Conservation (phyloP, 2,113 vertebrate species). For the Puffinus mauretanicus region DNA sequence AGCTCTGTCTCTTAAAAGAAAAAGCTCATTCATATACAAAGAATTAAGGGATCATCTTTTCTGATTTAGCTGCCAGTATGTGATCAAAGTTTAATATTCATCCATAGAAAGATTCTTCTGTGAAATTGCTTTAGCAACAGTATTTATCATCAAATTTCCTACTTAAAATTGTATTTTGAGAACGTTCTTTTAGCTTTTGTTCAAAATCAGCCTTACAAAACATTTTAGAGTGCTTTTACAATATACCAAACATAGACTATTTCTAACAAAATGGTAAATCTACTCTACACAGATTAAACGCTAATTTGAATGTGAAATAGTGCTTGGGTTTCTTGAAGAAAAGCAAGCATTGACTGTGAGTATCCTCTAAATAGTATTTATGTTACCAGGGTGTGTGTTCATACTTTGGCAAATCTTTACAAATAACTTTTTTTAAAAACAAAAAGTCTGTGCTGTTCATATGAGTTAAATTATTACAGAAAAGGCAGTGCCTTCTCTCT, state of each 20-base stretch:
- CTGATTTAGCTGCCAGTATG: neutral
- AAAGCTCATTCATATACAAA: conserved; percentile 24
- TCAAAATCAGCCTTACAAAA: conserved; percentile 60
- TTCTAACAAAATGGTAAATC: neutral
- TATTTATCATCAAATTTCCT: conserved; percentile 31
- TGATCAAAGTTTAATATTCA: conserved; percentile 31
- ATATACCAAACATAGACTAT: neutral
- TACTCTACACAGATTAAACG: neutral
- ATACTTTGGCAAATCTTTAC: neutral
- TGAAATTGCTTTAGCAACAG: conserved; percentile 44
- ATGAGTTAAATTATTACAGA: conserved; percentile 40
- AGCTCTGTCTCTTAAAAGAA: conserved; percentile 66
- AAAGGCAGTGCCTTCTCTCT: conserved; percentile 49
- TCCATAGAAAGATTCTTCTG: conserved; percentile 23
- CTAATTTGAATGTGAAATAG: conserved; percentile 3
- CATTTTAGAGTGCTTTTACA: neutral
- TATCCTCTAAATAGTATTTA: conserved; percentile 25
- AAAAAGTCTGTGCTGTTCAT: neutral
- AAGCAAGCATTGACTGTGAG: neutral
- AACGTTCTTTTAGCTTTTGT: conserved; percentile 38
- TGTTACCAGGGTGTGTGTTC: neutral
- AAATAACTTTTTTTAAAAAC: neutral
- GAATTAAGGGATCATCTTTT: conserved; percentile 35
- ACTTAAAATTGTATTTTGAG: conserved; percentile 40
- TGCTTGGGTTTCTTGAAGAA: neutral